Evolutionary conservation across 2,113 vertebrate species (phyloP).

Genomic region (Nesogale talazaci): DNA sequence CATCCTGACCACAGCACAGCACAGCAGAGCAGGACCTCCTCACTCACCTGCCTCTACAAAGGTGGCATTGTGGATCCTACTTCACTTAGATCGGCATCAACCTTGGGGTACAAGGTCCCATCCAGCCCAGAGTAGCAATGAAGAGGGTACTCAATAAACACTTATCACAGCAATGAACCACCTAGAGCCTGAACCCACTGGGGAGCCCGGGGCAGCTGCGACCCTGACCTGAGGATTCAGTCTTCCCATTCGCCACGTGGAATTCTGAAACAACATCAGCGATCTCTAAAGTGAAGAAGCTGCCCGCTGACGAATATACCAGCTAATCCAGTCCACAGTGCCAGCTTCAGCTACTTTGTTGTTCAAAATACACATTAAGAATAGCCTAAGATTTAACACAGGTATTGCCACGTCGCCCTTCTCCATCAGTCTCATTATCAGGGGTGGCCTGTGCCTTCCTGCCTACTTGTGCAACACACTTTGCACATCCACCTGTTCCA

Average conservation of each 20-base stretch:
- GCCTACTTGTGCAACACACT: neutral
- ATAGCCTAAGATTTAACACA: neutral
- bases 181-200: neutral
- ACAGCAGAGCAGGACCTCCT: neutral
- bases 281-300: slow-evolving; percentile 36
- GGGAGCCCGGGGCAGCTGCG: neutral
- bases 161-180: neutral
- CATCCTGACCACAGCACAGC: neutral
- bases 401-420: neutral
- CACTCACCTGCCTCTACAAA: neutral
- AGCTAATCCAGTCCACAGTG: slow-evolving; percentile 23
- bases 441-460: neutral
- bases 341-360: neutral
- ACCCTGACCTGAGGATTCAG: neutral
- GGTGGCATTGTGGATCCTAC: neutral
- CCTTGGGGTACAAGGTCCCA: too few species aligned
- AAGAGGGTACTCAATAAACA: neutral
- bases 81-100: neutral
- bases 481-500: neutral
- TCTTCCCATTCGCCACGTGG: neutral
- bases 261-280: slow-evolving; percentile 47
- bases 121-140: neutral
- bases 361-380: slow-evolving; percentile 23
- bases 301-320: slow-evolving; percentile 25
- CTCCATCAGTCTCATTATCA: neutral